Evolutionary conservation across 2,888 invertebrate species (phyloP).

Genomic region (Oscheius sp.): DNA sequence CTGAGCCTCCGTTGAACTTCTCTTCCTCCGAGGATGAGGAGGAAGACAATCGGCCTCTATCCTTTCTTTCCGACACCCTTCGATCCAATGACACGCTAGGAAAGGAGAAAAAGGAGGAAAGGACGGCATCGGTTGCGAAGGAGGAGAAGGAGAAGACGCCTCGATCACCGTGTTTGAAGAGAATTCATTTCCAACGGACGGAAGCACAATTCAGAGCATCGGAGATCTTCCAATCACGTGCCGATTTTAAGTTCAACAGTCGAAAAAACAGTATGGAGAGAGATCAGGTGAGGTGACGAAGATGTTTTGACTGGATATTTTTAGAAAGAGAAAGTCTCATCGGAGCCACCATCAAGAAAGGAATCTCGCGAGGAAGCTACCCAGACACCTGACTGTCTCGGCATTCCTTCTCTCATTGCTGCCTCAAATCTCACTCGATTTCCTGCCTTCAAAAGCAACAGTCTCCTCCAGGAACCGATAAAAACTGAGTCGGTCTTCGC

Average conservation of each 20-base stretch:
- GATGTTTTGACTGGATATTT: background rate
- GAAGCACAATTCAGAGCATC: conserved; percentile 43
- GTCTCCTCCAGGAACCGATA: background rate
- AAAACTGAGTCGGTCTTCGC: background rate
- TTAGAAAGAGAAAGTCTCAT: conserved; percentile 26
- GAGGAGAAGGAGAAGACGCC: conserved; percentile 38
- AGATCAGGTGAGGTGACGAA: background rate
- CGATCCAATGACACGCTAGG: conserved; percentile 17
- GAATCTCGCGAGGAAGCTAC: conserved; percentile 51
- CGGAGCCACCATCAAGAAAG: conserved; percentile 31
- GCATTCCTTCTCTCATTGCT: background rate
- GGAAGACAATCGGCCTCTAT: background rate
- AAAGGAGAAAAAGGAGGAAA: conserved; percentile 12
- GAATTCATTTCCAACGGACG: conserved; percentile 54
- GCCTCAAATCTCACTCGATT: conserved; percentile 26
- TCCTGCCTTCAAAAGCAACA: conserved; percentile 41
- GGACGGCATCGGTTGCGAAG: conserved; percentile 17
- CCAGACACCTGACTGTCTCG: conserved; percentile 38
- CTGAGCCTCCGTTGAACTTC: conserved; percentile 23
- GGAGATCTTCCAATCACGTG: conserved; percentile 5
- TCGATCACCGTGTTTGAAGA: conserved; percentile 52
- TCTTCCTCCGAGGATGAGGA: conserved; percentile 25
- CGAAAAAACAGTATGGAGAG: conserved; percentile 11
- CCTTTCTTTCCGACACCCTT: conserved; percentile 17
- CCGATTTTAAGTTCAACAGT: conserved; percentile 25